A percentile compares a stretch with the other conserved stretches of the same genome.
Conservation (phyloP, 1,140 invertebrate species). For the Listronotus bonariensis region DNA sequence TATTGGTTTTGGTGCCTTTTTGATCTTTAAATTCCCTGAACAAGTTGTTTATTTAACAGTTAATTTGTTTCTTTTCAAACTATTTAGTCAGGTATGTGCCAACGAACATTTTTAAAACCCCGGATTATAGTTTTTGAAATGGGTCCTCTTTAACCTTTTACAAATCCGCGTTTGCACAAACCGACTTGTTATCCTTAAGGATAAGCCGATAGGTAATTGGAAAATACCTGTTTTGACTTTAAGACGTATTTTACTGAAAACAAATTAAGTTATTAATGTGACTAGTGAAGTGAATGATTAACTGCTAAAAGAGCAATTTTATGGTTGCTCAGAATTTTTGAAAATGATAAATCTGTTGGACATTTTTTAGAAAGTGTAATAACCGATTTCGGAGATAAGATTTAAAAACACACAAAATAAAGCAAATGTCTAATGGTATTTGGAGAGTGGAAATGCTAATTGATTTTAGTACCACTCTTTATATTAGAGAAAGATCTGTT, state of each 20-base stretch:
- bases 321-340: not conserved
- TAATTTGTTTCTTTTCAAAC: conserved; percentile 14
- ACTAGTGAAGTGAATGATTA: not conserved
- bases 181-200: conserved; percentile 4
- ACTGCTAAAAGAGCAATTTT: not conserved
- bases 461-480: too few species aligned
- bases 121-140: not conserved
- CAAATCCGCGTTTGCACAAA: not conserved
- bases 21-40: conserved; percentile 9
- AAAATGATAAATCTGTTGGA: not conserved
- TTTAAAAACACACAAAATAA: too few species aligned
- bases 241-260: not conserved
- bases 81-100: conserved; percentile 12
- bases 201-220: not conserved
- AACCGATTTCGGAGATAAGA: too few species aligned
- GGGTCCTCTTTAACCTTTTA: not conserved
- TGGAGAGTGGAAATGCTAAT: too few species aligned
- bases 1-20: conserved; percentile 31
- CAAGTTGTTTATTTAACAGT: conserved; percentile 9
- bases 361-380: too few species aligned
- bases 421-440: too few species aligned
- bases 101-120: too few species aligned
- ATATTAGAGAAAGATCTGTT: too few species aligned
- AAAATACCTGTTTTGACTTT: conserved; percentile 5
- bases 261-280: not conserved